Evolutionary conservation across 2,888 invertebrate genomes (phyloP).

Genomic region (Opisthograptis luteolata): DNA sequence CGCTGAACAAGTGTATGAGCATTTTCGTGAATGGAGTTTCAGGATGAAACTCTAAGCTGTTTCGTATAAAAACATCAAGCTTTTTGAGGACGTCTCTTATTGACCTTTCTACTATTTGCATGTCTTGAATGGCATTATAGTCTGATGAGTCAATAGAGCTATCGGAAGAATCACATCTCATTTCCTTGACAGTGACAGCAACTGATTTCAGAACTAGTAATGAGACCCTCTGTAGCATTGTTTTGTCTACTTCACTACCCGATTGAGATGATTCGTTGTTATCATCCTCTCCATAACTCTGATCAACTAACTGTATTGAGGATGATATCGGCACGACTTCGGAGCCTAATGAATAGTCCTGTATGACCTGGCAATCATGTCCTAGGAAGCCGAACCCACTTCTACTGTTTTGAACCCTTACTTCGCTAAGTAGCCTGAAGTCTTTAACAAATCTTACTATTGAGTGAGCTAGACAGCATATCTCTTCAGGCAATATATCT

Average conservation of each 20-base stretch:
- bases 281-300: constrained; percentile 76
- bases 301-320: constrained; percentile 73
- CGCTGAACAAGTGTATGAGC: constrained; percentile 93
- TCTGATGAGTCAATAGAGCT: constrained; percentile 93
- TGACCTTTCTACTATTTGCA: constrained; percentile 94
- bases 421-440: constrained; percentile 88
- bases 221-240: constrained; percentile 93
- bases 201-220: constrained; percentile 94
- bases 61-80: constrained; percentile 92
- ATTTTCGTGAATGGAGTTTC: constrained; percentile 95
- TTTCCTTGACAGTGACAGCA: constrained; percentile 95
- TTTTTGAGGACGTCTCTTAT: constrained; percentile 93
- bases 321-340: constrained; percentile 65
- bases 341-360: constrained; percentile 68
- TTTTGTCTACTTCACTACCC: constrained; percentile 87
- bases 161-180: constrained; percentile 93
- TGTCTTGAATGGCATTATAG: constrained; percentile 94
- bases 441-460: constrained; percentile 94
- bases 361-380: constrained; percentile 67
- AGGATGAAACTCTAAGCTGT: constrained; percentile 92
- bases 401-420: constrained; percentile 71
- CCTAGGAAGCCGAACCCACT: constrained; percentile 78
- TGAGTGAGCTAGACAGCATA: constrained; percentile 93
- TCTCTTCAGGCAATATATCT: constrained; percentile 94
- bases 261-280: constrained; percentile 64